Base-by-base conservation (phyloP, 2,888 invertebrate genomes). In the Rhimphoctona megacephalus region DNA sequence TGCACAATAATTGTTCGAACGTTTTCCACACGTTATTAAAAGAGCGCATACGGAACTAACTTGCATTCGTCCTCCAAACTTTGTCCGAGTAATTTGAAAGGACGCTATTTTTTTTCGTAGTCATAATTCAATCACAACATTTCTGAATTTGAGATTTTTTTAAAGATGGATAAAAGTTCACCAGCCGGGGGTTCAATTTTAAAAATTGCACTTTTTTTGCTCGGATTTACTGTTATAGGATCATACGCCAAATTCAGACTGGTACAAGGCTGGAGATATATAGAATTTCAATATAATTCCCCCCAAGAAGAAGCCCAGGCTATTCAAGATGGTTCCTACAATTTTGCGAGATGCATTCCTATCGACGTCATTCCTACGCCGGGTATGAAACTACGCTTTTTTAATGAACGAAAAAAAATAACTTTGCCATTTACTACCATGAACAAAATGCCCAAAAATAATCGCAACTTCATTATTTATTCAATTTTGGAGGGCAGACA, bases 341-440 rank as follows among this genome's bases (percentile, higher is more conserved):
- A 54, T 54, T 52, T 36, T n/a, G 8, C 11, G 25, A 54, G 19
- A 8, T 67, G 54, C 67, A 66, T 74, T 81, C 74, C 39, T 7
- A 43, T 81, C 43, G 81, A 74, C 17, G 74, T 69, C 5, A 54
- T 74, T 43, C 54, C 43, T 39, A n/a, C 74, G 2, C 43, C 74
- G 43, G 81, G 74, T 81, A 64, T 30, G 39, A 69, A 54, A 70
- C 11, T 19, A 8, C 19, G 11, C 22, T 54, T 69, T 39, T 66
- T 70, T 6, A 5, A n/a, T 61, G 1, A 49, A 4, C 25, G 33
- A 66, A 66, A 8, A n/a, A 36, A 36, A 66, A 33, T 19, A 61
- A 61, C 11, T 43, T 2, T 43, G 11, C 11, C 43, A 69, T 1
- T 9, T 9, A n/a, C n/a, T n/a, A n/a, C n/a, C n/a, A n/a, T n/a